These are phyloP conservation scores for Leuctra nigra DNA, from an alignment of 2,888 invertebrate genomes.

Conservation along the genomic window DNA sequence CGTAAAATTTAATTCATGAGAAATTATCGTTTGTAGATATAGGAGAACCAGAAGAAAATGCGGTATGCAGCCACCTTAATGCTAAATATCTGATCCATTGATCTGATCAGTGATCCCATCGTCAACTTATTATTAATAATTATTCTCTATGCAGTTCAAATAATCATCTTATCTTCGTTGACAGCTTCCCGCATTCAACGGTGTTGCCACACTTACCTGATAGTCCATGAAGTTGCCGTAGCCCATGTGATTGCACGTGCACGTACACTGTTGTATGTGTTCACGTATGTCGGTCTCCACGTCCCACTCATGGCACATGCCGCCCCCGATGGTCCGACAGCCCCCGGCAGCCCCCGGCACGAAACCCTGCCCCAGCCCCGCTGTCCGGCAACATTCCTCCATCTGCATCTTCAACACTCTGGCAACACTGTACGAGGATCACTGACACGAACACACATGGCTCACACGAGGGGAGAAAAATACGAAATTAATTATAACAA, in stretches of 20 bases:
- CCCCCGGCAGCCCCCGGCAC: conserved; percentile 36
- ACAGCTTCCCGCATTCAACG: no score
- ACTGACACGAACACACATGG: not conserved
- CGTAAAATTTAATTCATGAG: no score
- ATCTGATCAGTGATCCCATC: no score
- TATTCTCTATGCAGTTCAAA: no score
- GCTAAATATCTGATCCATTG: no score
- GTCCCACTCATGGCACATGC: conserved; percentile 39
- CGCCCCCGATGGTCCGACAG: conserved; percentile 20
- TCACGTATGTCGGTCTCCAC: conserved; percentile 78
- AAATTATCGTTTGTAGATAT: no score
- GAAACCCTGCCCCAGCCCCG: conserved; percentile 28
- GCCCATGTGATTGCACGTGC: conserved; percentile 90
- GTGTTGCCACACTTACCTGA: conserved; percentile 52
- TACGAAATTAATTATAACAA: not conserved
- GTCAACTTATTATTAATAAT: no score
- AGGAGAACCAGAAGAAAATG: no score
- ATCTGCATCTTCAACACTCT: conserved; percentile 20
- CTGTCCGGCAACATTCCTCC: conserved; percentile 25
- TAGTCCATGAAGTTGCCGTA: conserved; percentile 89
- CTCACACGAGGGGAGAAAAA: not conserved
- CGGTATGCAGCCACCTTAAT: no score
- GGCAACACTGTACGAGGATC: not conserved
- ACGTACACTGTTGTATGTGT: conserved; percentile 84
- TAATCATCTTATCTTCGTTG: no score